Evolutionary conservation across 2,888 invertebrate species (phyloP), one percentile per base, ranked within the genome.

Genomic region (Abrostola triplasia): DNA sequence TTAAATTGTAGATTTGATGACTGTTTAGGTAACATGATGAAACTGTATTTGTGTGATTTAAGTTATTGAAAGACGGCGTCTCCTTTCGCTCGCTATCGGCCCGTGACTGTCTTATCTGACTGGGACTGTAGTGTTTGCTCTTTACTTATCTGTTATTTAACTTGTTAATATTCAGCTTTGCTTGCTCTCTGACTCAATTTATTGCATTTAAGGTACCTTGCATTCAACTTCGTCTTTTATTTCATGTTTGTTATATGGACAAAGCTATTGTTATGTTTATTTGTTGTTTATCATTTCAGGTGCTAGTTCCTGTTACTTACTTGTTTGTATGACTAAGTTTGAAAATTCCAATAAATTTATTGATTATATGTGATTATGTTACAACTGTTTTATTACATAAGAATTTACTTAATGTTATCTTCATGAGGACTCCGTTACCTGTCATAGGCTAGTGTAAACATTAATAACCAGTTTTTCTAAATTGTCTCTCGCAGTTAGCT

Each of bases 261-360:
- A 59, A 58, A 54, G 62, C 38, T 37, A 59, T 67, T 72, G 67
- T 77, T 80, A 63, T 67, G 62, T 78, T 78, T 70, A 60, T 63
- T 72, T 76, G 67, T 73, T 76, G 57, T 76, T 70, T 63, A 64
- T 73, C 73, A 73, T 75, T 44, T 82, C 76, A 81, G 82, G 81
- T 82, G 81, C 84, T 85, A 82, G 84, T 83, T 84, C 80, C 82
- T 82, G 79, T 80, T 79, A 72, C 63, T 80, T 79, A 72, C 63
- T 70, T 73, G 66, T 79, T 79, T 77, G 76, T 80, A 76, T 77
- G 65, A 76, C 74, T 82, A 73, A 68, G 64, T 74, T 80, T 79
- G 67, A 75, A 59, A 63, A 70, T 70, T 72, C 58, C 58, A 76
- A 68, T 80, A 77, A 70, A 73, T 59, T 61, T 62, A 60, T 65